Base-by-base conservation (phyloP, 2,113 vertebrate genomes). In the Embiotoca jacksoni region DNA sequence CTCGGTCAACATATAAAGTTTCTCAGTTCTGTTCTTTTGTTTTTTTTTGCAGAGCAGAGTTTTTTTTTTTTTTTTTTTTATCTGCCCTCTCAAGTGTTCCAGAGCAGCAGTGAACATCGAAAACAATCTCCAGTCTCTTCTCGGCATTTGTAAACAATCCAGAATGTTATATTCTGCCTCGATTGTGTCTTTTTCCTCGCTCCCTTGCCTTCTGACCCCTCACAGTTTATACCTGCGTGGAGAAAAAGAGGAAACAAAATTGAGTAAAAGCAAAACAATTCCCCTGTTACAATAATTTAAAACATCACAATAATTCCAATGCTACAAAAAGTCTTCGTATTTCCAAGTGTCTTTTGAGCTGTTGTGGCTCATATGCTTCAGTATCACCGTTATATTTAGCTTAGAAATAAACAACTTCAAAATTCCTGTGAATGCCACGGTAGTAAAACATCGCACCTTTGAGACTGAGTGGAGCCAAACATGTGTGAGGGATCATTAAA, bases 71-170 rank as follows among this genome's bases (percentile, higher is more conserved):
- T 52, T 66, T 72, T 86, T 49, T 35, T 69, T 66, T 73, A 60
- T 72, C 83, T 74, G 84, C 80, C 85, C 80, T 80, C 89, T 95
- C 95, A 95, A 95, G 95, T 94, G 95, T 94, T 95, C 94, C 95
- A 97, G 95, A 98, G 97, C 97, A 98, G 98, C 97, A 96, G 93
- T 94, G 95, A 95, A 94, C 94, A 92, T 96, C 93, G 92, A 92
- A 93, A 93, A 95, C 95, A 94, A 94, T 95, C 95, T 90, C 88
- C 95, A 94, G 96, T 97, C 95, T 95, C 87, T 82, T 86, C 86
- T 96, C 94, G 64, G 84, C 76, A 82, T 92, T 94, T 98, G 97
- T 99, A 98, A 99, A 99, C 97, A 98, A 95, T 96, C 96, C 96
- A 96, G 95, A 95, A 96, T 94, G 92, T 86, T 63, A 67, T n/a